Conservation (phyloP, 2,113 vertebrate species). For the Periophthalmodon schlosseri region DNA sequence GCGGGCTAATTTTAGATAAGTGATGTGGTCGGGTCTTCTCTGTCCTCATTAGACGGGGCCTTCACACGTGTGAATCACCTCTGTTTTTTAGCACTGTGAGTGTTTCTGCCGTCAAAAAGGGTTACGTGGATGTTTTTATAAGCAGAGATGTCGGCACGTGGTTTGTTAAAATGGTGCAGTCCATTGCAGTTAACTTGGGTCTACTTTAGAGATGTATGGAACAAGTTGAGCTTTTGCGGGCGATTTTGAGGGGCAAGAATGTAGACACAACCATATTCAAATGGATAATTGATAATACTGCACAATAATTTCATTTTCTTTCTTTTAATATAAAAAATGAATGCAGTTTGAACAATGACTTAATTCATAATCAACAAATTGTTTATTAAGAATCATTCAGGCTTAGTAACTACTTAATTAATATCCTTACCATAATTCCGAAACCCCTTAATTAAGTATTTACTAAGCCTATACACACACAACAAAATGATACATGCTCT, state of each 20-base stretch:
- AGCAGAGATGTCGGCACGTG: neutral
- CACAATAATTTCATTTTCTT: too few species aligned
- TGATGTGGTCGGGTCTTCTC: conserved; percentile 54
- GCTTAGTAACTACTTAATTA: too few species aligned
- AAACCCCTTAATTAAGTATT: too few species aligned
- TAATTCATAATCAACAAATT: too few species aligned
- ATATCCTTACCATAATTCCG: too few species aligned
- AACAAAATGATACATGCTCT: too few species aligned
- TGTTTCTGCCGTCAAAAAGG: conserved; percentile 34
- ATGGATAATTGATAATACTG: too few species aligned
- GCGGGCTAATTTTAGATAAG: conserved; percentile 63
- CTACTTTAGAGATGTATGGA: neutral
- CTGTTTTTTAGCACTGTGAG: conserved; percentile 42
- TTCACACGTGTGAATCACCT: conserved; percentile 45
- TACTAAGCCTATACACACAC: too few species aligned
- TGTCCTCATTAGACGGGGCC: conserved; percentile 51
- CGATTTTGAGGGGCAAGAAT: neutral
- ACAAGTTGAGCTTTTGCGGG: neutral
- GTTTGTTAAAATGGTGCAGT: neutral
- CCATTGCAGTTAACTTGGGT: neutral
- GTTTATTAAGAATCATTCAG: too few species aligned
- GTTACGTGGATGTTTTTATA: conserved; percentile 12
- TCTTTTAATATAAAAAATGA: too few species aligned
- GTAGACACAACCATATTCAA: too few species aligned
- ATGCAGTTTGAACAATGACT: too few species aligned